phyloP scores from a whole-genome alignment of 1,140 invertebrate species.

The Micrasema longulum region DNA sequence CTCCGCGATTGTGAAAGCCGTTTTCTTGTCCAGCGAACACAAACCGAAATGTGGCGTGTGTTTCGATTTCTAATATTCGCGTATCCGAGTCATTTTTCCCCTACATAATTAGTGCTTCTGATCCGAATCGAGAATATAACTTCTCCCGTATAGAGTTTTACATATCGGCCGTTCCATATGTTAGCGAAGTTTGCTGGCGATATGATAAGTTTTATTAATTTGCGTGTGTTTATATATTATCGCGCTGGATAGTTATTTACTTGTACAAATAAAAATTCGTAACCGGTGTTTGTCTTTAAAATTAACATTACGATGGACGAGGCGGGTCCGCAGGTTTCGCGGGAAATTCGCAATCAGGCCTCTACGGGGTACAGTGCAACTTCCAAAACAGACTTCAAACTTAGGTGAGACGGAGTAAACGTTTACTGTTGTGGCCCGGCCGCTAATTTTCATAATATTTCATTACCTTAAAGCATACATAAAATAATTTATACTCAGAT shows the following conservation, averaged over 20 bases:
- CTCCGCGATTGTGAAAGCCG: conserved; percentile 24
- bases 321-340: conserved; percentile 43
- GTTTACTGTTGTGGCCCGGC: too few species aligned
- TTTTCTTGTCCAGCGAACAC: neutral
- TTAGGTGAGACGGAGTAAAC: conserved; percentile 31
- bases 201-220: conserved; percentile 11
- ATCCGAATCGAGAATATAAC: neutral
- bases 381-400: conserved; percentile 43
- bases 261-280: too few species aligned
- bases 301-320: conserved; percentile 46
- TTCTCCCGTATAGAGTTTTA: neutral
- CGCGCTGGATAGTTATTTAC: neutral
- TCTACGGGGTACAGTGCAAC: conserved; percentile 41
- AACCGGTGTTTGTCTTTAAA: neutral
- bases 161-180: conserved; percentile 14
- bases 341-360: conserved; percentile 49
- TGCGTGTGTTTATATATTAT: neutral
- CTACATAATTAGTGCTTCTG: neutral
- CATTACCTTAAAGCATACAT: too few species aligned
- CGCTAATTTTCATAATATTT: too few species aligned
- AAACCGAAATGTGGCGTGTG: conserved; percentile 22
- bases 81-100: conserved; percentile 10
- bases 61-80: conserved; percentile 24
- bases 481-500: too few species aligned
- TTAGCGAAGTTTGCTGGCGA: neutral